Conservation (phyloP, 2,113 vertebrate species). For the Clarias macrocephalus region DNA sequence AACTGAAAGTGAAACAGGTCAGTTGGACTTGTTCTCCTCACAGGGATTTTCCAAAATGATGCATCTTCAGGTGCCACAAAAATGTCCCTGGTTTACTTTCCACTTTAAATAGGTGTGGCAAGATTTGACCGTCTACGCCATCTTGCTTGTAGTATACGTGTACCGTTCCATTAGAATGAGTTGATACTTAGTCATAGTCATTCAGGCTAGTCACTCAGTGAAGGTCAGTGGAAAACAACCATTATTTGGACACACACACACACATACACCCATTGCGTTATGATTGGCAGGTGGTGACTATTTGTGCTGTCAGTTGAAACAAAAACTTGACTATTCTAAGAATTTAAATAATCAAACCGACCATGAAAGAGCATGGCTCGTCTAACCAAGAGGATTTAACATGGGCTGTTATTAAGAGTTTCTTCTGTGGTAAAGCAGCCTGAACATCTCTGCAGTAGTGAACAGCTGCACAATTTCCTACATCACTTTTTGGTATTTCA, state of each 20-base stretch:
- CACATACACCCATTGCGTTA: neutral
- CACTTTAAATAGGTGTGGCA: neutral
- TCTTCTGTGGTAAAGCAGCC: neutral
- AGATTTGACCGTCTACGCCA: neutral
- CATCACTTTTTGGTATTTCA: conserved; percentile 35
- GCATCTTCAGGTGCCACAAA: neutral
- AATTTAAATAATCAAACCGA: neutral
- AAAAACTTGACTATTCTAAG: neutral
- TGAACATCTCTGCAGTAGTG: too few relatives aligned
- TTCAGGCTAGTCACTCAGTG: neutral
- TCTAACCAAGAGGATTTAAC: conserved; percentile 43
- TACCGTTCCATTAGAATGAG: neutral
- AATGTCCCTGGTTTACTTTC: neutral
- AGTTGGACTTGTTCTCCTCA: neutral
- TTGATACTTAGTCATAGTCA: neutral
- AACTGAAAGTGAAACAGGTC: conserved; percentile 7
- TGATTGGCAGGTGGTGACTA: conserved; percentile 1
- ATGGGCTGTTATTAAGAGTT: conserved; percentile 36
- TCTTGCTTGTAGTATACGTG: neutral
- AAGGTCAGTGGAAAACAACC: neutral
- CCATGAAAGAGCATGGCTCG: conserved; percentile 25
- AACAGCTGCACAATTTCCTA: conserved; percentile 10
- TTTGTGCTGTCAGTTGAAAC: neutral
- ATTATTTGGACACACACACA: neutral
- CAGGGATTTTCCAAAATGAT: neutral